Percentiles rank a stretch among this genome's conserved stretches.
Conservation (phyloP, 2,797 vertebrate species). For the Tiaroga cobitis region DNA sequence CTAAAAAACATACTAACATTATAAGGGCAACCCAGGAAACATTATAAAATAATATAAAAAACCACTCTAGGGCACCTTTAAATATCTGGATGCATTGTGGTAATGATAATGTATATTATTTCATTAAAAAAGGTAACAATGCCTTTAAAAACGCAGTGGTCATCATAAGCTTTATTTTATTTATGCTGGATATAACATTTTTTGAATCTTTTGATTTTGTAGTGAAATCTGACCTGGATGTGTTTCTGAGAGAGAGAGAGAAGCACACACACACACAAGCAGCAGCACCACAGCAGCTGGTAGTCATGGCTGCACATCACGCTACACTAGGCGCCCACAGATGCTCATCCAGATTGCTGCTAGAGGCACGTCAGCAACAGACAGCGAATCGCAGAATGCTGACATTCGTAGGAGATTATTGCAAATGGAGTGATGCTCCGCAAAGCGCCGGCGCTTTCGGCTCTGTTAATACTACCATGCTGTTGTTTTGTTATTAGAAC, state of each 20-base stretch:
- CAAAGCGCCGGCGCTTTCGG: constrained; percentile 57
- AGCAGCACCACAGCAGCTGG: constrained; percentile 61
- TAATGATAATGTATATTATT: background rate
- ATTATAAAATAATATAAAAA: too few relatives aligned
- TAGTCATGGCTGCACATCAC: constrained; percentile 61
- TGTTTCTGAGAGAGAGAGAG: constrained; percentile 18
- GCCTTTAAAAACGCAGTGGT: background rate
- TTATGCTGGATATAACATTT: background rate
- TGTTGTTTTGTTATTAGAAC: constrained; percentile 62
- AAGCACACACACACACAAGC: constrained; percentile 17
- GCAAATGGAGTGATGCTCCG: constrained; percentile 60
- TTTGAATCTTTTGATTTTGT: background rate
- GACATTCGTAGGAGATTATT: constrained; percentile 66
- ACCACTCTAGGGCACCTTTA: too few relatives aligned
- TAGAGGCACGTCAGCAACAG: constrained; percentile 63
- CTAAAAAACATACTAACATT: too few relatives aligned
- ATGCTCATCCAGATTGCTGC: constrained; percentile 68
- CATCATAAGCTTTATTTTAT: background rate
- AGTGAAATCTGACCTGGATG: constrained; percentile 17
- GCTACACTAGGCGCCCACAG: constrained; percentile 65
- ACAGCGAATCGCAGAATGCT: constrained; percentile 61
- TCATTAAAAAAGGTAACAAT: constrained; percentile 6
- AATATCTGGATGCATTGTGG: background rate
- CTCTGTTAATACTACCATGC: constrained; percentile 64
- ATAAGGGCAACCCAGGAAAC: too few relatives aligned